phyloP scores from a whole-genome alignment of 2,797 vertebrate genomes.

The Hipposideros larvatus region DNA sequence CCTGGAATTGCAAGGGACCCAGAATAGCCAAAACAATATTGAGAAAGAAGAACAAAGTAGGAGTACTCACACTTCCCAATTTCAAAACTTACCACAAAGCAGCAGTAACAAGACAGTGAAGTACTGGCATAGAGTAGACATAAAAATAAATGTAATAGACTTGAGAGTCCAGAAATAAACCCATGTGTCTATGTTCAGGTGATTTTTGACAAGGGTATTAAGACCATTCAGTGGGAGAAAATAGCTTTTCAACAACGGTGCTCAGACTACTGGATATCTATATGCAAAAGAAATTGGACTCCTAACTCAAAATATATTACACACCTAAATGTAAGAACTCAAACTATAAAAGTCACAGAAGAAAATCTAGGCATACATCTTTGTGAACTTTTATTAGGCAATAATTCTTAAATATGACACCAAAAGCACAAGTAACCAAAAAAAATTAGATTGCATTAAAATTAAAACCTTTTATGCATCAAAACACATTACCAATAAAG shows the following conservation, averaged over 20 bases:
- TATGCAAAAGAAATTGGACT: background rate
- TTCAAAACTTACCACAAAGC: constrained; percentile 5
- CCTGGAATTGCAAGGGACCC: background rate
- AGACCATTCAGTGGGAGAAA: background rate
- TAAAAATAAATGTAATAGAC: background rate
- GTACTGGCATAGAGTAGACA: background rate
- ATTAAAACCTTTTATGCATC: background rate
- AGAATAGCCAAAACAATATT: background rate
- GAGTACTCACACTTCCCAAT: background rate
- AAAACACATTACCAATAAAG: constrained; percentile 11
- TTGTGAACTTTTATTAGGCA: background rate
- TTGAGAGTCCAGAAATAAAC: background rate
- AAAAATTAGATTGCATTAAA: background rate
- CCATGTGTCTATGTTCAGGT: background rate
- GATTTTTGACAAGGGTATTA: background rate
- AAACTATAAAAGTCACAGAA: constrained; percentile 8
- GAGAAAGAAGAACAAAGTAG: background rate
- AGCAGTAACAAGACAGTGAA: background rate
- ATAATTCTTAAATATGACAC: background rate
- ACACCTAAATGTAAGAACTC: background rate
- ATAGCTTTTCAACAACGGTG: background rate
- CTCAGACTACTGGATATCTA: background rate
- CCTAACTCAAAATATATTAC: background rate
- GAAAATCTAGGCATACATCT: background rate
- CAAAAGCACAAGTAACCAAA: background rate